Evolutionary conservation across 2,888 invertebrate genomes (phyloP), one percentile per base, ranked within the genome.

Genomic region (Synergus umbraculus): DNA sequence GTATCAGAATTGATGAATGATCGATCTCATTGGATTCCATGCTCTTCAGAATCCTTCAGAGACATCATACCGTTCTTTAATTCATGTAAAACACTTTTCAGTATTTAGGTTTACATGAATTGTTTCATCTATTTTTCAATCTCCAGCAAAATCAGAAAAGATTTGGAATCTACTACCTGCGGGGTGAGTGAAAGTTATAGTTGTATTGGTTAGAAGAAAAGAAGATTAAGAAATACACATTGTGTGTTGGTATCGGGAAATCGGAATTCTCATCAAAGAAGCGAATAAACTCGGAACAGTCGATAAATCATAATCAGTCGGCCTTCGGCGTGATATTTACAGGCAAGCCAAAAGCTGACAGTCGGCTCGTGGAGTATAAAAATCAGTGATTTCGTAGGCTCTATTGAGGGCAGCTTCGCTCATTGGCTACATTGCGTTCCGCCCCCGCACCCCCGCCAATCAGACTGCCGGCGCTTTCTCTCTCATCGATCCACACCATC

Each of bases 391-490:
- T 91, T 91, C 87, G 89, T 89, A 90, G 90, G 86, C 87, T 86
- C 87, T 84, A 88, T 88, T 86, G 88, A 88, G 90, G 89, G 87
- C 91, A 90, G 88, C 88, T 84, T 84, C 89, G 89, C 90, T 91
- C 89, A 91, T 91, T 91, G 91, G 91, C 90, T 89, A 87, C 88
- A 86, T 85, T 84, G 82, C 85, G 89, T 89, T 88, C 89, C 89
- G 90, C 90, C 91, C 90, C 90, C 91, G 90, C 89, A 84, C 89
- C 88, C 89, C 90, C 91, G 89, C 91, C 91, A 92, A 92, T 92
- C 92, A 90, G 90, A 90, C 90, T 77, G 78, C 63, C 79, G 81
- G 78, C 76, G 82, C 84, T 83, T 83, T 86, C 83, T 82, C 81
- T 83, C 82, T 83, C 83, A 84, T 84, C 84, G 83, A 83, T 83